These are phyloP conservation scores for Ditylenchus dipsaci DNA, from an alignment of 1,140 invertebrate species.

Conservation along the genomic window DNA sequence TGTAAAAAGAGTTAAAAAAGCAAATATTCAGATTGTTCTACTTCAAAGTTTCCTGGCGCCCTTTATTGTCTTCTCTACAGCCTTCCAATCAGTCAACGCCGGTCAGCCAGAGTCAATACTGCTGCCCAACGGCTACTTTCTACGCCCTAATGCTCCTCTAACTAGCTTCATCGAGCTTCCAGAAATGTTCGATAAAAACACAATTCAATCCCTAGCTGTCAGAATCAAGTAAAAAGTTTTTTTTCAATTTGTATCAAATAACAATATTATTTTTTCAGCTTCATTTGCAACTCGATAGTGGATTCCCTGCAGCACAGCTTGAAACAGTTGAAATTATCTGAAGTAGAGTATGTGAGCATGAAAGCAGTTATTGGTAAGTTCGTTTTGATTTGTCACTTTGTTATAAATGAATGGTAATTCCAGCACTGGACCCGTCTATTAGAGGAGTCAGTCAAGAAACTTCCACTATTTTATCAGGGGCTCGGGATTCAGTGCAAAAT, in stretches of 20 bases:
- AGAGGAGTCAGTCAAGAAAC: slow-evolving; percentile 30
- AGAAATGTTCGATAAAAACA: slow-evolving; percentile 1
- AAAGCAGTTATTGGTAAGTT: slow-evolving; percentile 48
- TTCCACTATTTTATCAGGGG: slow-evolving; percentile 16
- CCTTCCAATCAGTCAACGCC: neutral
- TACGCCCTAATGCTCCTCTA: neutral
- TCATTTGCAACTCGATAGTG: neutral
- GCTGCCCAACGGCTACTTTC: slow-evolving; percentile 35
- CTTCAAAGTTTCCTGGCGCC: neutral
- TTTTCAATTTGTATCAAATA: neutral
- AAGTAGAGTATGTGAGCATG: slow-evolving; percentile 48
- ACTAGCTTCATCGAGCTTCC: neutral
- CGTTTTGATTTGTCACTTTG: no score
- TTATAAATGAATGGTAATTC: no score
- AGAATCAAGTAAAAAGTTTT: neutral
- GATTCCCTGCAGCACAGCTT: slow-evolving; percentile 8
- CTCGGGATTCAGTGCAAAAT: slow-evolving; percentile 52
- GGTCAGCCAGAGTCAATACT: slow-evolving; percentile 18
- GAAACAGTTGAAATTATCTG: slow-evolving; percentile 27
- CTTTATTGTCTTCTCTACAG: neutral
- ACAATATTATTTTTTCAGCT: slow-evolving; percentile 2
- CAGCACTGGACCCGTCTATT: slow-evolving; percentile 46
- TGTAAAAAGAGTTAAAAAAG: neutral
- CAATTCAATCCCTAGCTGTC: neutral
- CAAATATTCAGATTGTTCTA: neutral